Evolutionary conservation across 2,888 invertebrate genomes (phyloP).

Genomic region (Microdon myrmicae): DNA sequence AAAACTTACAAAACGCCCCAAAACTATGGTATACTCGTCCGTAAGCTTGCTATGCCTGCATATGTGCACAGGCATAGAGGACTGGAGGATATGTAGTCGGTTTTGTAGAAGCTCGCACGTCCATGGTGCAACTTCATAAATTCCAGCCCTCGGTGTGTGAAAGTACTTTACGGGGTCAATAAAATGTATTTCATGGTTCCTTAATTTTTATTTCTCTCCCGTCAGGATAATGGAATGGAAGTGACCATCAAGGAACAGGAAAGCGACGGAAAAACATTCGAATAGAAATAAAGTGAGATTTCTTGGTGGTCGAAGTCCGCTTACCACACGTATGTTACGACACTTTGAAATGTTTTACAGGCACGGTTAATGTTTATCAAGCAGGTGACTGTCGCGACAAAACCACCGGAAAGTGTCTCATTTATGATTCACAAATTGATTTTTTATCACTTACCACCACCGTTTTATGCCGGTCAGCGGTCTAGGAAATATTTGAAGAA

Average conservation of each 20-base stretch:
- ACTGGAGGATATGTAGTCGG: constrained; percentile 4
- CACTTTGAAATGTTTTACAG: too few species aligned
- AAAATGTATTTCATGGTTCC: constrained; percentile 67
- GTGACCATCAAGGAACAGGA: constrained; percentile 37
- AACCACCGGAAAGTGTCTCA: not conserved
- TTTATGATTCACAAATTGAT: constrained; percentile 43
- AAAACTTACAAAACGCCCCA: not conserved
- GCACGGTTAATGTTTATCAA: constrained; percentile 45
- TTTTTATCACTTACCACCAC: constrained; percentile 9
- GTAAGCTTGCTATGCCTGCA: too few species aligned
- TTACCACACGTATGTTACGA: not conserved
- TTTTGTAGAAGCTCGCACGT: too few species aligned
- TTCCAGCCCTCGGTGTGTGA: constrained; percentile 3
- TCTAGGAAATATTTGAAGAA: constrained; percentile 5
- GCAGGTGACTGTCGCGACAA: constrained; percentile 28
- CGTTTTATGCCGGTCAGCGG: not conserved
- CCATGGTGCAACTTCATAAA: constrained; percentile 3
- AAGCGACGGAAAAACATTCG: too few species aligned
- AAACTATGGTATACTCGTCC: too few species aligned
- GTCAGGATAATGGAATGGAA: constrained; percentile 50
- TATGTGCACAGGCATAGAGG: constrained; percentile 14
- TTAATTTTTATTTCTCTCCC: constrained; percentile 65
- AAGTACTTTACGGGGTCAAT: constrained; percentile 55
- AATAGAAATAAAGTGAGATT: constrained; percentile 31
- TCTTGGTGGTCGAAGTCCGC: constrained; percentile 32